Evolutionary conservation across 2,888 invertebrate genomes (phyloP).

Genomic region (Byasa hedistus): DNA sequence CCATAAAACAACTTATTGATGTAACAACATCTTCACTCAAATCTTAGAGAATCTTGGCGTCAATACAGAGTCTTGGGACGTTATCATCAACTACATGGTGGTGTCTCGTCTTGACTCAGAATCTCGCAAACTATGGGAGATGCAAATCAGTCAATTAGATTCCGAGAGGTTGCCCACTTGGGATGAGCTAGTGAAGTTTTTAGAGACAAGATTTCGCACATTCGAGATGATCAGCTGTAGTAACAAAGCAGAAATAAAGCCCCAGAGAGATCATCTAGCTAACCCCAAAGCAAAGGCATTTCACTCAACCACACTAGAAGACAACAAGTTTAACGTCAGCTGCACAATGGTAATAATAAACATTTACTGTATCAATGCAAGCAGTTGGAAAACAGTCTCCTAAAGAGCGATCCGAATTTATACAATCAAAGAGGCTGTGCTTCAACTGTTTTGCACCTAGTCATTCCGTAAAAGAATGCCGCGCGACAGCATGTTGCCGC

Average conservation of each 20-base stretch:
- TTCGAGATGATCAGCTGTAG: not conserved
- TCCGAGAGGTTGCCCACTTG: not conserved
- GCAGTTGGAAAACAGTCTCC: not conserved
- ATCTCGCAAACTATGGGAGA: slow-evolving; percentile 2
- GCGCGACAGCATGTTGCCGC: not conserved
- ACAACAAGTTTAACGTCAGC: not conserved
- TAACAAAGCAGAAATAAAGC: not conserved
- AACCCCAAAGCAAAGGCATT: not conserved
- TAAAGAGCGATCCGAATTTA: not conserved
- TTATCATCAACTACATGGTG: not conserved
- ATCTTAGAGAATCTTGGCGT: not conserved
- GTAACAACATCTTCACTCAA: not conserved
- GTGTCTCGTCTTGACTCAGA: not conserved
- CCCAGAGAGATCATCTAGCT: not conserved
- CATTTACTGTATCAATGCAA: not conserved
- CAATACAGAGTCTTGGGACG: not conserved
- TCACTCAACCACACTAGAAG: not conserved
- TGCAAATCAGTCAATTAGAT: not conserved
- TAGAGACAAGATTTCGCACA: slow-evolving; percentile 1
- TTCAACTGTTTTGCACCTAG: slow-evolving; percentile 3
- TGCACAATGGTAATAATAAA: not conserved
- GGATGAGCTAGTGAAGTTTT: slow-evolving; percentile 3
- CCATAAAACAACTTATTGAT: not conserved
- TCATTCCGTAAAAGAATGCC: not conserved
- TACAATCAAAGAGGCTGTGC: slow-evolving; percentile 2